Percentiles rank a stretch among this genome's conserved stretches.
phyloP scores from a whole-genome alignment of 1,140 invertebrate species.

The Battus philenor region DNA sequence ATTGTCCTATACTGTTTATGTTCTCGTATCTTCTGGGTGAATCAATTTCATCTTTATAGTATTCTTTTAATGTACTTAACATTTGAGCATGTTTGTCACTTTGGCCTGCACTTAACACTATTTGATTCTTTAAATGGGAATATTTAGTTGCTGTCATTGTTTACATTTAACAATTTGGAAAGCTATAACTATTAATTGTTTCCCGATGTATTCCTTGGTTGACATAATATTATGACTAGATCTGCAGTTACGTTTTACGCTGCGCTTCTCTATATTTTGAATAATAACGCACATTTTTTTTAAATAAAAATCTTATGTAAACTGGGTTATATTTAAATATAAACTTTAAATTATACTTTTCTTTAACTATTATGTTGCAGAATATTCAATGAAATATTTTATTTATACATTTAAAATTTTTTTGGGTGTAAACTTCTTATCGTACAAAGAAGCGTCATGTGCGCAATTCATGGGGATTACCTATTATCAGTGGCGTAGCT shows the following conservation, averaged over 20 bases:
- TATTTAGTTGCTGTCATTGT: constrained; percentile 51
- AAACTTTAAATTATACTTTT: too few relatives aligned
- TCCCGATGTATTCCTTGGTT: too few relatives aligned
- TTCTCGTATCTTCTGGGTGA: constrained; percentile 53
- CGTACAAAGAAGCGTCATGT: neutral
- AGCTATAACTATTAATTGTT: too few relatives aligned
- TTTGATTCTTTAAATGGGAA: constrained; percentile 39
- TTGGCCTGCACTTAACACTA: constrained; percentile 33
- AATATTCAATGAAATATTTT: too few relatives aligned
- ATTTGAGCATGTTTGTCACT: constrained; percentile 40
- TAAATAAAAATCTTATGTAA: too few relatives aligned
- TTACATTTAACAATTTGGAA: too few relatives aligned
- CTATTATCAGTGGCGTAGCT: too few relatives aligned
- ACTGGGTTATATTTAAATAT: too few relatives aligned
- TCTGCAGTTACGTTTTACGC: neutral
- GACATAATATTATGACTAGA: too few relatives aligned
- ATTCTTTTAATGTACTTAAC: constrained; percentile 43
- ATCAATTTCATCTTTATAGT: constrained; percentile 51
- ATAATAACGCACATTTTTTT: neutral
- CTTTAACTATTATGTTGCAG: too few relatives aligned
- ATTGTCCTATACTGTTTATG: constrained; percentile 41
- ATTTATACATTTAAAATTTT: neutral
- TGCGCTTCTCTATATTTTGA: neutral
- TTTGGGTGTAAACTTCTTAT: neutral
- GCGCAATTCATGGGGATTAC: constrained; percentile 6